phyloP scores from a whole-genome alignment of 2,797 vertebrate genomes.

The Myoxocephalus aenaeus region DNA sequence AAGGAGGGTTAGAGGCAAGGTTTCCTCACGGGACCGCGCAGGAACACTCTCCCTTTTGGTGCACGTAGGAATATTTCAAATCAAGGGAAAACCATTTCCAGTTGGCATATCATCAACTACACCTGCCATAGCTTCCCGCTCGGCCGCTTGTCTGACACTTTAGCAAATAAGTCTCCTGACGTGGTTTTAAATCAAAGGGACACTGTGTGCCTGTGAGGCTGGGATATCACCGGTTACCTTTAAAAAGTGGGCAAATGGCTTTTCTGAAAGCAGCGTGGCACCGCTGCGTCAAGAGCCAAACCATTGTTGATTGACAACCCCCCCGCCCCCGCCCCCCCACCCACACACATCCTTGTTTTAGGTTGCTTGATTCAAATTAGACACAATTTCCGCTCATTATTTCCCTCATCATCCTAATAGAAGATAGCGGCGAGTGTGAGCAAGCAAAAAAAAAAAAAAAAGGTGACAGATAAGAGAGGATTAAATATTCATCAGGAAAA shows the following conservation, averaged over 20 bases:
- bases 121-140: constrained; percentile 78
- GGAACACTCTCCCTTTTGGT: constrained; percentile 63
- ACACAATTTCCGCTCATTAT: constrained; percentile 49
- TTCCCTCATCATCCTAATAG: constrained; percentile 32
- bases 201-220: constrained; percentile 57
- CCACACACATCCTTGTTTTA: constrained; percentile 8
- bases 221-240: constrained; percentile 67
- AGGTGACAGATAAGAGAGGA: constrained; percentile 51
- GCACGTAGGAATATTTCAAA: constrained; percentile 76
- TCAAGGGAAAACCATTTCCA: constrained; percentile 78
- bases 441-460: constrained; percentile 42
- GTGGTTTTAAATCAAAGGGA: constrained; percentile 80
- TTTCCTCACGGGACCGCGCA: constrained; percentile 69
- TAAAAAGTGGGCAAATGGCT: constrained; percentile 74
- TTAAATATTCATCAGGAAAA: constrained; percentile 57
- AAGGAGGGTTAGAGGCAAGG: constrained; percentile 86
- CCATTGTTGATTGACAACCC: constrained; percentile 55
- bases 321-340: background rate
- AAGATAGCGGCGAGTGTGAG: constrained; percentile 25
- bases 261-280: constrained; percentile 58
- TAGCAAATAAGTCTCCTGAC: constrained; percentile 79
- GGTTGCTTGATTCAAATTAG: constrained; percentile 43
- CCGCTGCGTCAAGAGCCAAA: constrained; percentile 52
- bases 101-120: constrained; percentile 82
- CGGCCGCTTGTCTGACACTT: constrained; percentile 77